A percentile compares a stretch with the other conserved stretches of the same genome.
Conservation (phyloP, 2,888 invertebrate species). For the Conus canariensis region DNA sequence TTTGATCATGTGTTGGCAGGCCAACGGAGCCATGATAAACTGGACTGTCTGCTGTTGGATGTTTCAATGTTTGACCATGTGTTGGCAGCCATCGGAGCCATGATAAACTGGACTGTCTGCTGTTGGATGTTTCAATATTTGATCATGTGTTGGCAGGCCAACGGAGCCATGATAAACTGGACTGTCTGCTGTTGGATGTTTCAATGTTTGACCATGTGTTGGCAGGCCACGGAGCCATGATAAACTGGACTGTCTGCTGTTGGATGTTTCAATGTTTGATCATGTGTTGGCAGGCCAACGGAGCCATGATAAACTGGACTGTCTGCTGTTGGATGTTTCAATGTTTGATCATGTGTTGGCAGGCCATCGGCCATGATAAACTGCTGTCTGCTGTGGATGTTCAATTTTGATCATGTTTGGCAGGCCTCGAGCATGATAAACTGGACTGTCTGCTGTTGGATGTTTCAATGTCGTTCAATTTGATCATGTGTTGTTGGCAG, state of each 20-base stretch:
- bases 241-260: too few relatives aligned
- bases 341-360: constrained; percentile 14
- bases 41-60: too few relatives aligned
- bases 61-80: constrained; percentile 9
- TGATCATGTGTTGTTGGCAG: constrained; percentile 33
- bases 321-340: too few relatives aligned
- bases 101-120: too few relatives aligned
- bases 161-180: not conserved
- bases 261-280: not conserved
- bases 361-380: too few relatives aligned
- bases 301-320: not conserved
- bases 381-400: too few relatives aligned
- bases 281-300: constrained; percentile 26
- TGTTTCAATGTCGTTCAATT: too few relatives aligned
- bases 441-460: too few relatives aligned
- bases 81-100: not conserved
- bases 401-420: too few relatives aligned
- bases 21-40: not conserved
- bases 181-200: too few relatives aligned
- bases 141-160: constrained; percentile 31
- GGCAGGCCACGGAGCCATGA: not conserved
- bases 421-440: too few relatives aligned
- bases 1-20: constrained; percentile 30
- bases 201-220: constrained; percentile 13
- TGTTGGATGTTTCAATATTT: too few relatives aligned